phyloP scores from a whole-genome alignment of 2,113 vertebrate species.

The Tricholaema leucomelas region DNA sequence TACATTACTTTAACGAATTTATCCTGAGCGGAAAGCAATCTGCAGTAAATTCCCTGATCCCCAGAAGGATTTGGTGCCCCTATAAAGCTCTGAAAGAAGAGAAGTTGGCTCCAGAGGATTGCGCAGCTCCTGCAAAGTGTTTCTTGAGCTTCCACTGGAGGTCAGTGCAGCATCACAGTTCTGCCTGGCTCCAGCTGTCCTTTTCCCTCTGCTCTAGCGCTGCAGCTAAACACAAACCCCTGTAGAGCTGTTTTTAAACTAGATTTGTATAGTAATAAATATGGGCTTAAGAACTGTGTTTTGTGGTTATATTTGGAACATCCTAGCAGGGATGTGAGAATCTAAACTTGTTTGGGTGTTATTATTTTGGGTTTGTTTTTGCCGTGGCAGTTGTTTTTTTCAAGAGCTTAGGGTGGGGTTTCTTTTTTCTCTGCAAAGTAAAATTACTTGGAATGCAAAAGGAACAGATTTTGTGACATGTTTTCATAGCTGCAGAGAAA shows the following conservation, averaged over 20 bases:
- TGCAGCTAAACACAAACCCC: conserved; percentile 10
- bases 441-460: conserved; percentile 3
- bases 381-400: not conserved
- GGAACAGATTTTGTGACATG: not conserved
- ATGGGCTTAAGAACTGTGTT: conserved; percentile 36
- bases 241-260: conserved; percentile 56
- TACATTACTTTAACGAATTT: not conserved
- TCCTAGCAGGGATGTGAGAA: conserved; percentile 17
- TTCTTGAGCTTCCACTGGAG: conserved; percentile 71
- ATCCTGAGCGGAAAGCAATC: not conserved
- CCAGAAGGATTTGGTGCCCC: not conserved
- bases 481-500: not conserved
- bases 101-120: not conserved
- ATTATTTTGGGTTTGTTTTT: not conserved
- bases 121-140: not conserved
- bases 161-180: conserved; percentile 70
- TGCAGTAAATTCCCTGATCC: not conserved
- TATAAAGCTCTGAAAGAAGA: not conserved
- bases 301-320: conserved; percentile 61
- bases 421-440: not conserved
- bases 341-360: conserved; percentile 27
- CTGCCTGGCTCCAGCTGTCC: not conserved
- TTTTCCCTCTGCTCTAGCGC: not conserved
- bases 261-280: conserved; percentile 66
- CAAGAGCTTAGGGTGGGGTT: not conserved